Percentiles rank a stretch among this genome's conserved stretches.
phyloP scores from a whole-genome alignment of 2,888 invertebrate genomes.

The Bombylius major region DNA sequence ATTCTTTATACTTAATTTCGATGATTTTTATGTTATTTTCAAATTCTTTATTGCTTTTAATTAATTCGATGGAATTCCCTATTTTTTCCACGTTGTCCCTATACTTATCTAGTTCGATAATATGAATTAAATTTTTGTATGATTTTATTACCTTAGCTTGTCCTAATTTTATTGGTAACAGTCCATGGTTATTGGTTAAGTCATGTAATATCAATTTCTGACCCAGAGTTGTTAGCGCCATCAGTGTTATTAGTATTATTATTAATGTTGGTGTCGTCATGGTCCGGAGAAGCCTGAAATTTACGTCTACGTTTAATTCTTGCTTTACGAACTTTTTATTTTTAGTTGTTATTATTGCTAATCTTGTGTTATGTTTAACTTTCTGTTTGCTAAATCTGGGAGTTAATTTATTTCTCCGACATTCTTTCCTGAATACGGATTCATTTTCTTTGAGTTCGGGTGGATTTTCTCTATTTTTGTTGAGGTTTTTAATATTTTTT shows the following conservation, averaged over 20 bases:
- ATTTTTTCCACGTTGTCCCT: not conserved
- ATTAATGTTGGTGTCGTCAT: too few species aligned
- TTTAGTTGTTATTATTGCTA: not conserved
- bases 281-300: not conserved
- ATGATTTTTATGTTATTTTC: not conserved
- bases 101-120: not conserved
- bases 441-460: not conserved
- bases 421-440: not conserved
- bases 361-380: not conserved
- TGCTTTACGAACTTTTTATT: not conserved
- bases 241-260: too few species aligned
- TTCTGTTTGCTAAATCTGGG: not conserved
- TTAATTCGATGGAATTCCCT: not conserved
- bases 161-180: too few species aligned
- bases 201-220: too few species aligned
- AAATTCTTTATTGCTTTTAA: not conserved
- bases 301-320: not conserved
- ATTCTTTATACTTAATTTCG: not conserved
- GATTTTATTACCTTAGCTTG: too few species aligned
- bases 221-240: too few species aligned
- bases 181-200: too few species aligned
- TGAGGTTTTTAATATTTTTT: not conserved
- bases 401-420: not conserved
- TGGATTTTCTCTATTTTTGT: not conserved
- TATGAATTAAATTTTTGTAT: too few species aligned